Conservation (phyloP, 2,888 invertebrate genomes). For the Horisme vitalbata region DNA sequence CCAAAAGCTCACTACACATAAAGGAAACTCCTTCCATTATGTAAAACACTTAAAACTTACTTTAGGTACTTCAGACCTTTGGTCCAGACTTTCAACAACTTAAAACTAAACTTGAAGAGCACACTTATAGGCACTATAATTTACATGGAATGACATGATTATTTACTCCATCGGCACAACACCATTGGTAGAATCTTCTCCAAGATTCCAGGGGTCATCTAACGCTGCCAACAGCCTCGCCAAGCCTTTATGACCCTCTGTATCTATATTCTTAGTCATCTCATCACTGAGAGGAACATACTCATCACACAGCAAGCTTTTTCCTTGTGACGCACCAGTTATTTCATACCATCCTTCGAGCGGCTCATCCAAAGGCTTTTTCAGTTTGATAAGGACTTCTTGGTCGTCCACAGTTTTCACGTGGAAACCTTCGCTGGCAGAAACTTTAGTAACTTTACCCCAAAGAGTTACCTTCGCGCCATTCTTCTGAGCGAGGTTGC, state of each 20-base stretch:
- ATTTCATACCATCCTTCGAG: conserved; percentile 79
- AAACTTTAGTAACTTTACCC: conserved; percentile 75
- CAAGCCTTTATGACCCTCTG: conserved; percentile 69
- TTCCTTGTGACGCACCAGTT: conserved; percentile 72
- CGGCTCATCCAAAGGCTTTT: conserved; percentile 63
- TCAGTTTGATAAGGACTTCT: conserved; percentile 67
- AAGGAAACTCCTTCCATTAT: too few relatives aligned
- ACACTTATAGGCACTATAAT: too few relatives aligned
- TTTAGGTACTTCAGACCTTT: too few relatives aligned
- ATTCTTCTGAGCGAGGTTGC: conserved; percentile 67
- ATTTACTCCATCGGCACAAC: conserved; percentile 65
- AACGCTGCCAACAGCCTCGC: conserved; percentile 65
- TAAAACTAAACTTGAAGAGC: too few relatives aligned
- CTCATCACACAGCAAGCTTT: conserved; percentile 70
- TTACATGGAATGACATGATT: conserved; percentile 10
- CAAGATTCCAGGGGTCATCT: conserved; percentile 78
- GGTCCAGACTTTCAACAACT: too few relatives aligned
- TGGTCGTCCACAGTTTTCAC: conserved; percentile 75
- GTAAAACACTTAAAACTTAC: too few relatives aligned
- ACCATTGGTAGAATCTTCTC: conserved; percentile 53
- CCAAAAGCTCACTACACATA: too few relatives aligned
- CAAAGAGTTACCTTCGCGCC: conserved; percentile 75
- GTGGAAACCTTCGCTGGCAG: conserved; percentile 70
- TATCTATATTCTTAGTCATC: conserved; percentile 67
- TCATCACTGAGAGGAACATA: conserved; percentile 67